Conservation (phyloP, 1,140 invertebrate species). For the Trissolcus basalis region DNA sequence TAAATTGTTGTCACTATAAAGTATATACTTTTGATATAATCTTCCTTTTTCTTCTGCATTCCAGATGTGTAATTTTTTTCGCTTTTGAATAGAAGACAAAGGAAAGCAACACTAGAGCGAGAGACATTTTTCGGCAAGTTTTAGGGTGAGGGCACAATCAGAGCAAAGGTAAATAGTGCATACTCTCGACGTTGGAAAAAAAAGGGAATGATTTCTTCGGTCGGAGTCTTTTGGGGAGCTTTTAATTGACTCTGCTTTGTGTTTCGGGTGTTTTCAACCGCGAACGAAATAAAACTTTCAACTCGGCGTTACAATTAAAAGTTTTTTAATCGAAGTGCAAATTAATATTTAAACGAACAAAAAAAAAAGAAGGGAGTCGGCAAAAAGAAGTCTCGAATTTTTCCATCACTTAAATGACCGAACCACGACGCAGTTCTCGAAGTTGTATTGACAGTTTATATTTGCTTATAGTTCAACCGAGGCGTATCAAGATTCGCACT, state of each 20-base stretch:
- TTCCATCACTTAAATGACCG: slow-evolving; percentile 1
- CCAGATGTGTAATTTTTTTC: neutral
- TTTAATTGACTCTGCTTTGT: slow-evolving; percentile 43
- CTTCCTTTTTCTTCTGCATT: too few relatives aligned
- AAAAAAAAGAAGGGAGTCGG: neutral
- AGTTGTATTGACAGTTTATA: slow-evolving; percentile 44
- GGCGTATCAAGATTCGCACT: slow-evolving; percentile 45
- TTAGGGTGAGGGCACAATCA: slow-evolving; percentile 43
- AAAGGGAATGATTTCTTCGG: slow-evolving; percentile 47
- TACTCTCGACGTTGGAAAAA: slow-evolving; percentile 35
- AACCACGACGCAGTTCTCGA: too few relatives aligned
- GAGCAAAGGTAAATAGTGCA: slow-evolving; percentile 47
- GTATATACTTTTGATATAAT: too few relatives aligned
- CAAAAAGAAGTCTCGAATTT: neutral
- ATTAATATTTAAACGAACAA: slow-evolving; percentile 1
- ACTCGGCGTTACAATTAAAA: slow-evolving; percentile 13
- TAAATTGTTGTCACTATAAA: too few relatives aligned
- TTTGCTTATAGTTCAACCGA: slow-evolving; percentile 41
- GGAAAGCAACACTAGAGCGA: slow-evolving; percentile 10
- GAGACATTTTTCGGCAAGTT: slow-evolving; percentile 46
- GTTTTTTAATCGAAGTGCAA: neutral
- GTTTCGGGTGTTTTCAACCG: slow-evolving; percentile 29
- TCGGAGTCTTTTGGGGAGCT: slow-evolving; percentile 29
- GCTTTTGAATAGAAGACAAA: slow-evolving; percentile 34
- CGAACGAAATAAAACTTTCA: slow-evolving; percentile 37